A percentile compares a stretch with the other conserved stretches of the same genome.
phyloP scores from a whole-genome alignment of 1,140 invertebrate genomes.

The Drosophila subobscura region DNA sequence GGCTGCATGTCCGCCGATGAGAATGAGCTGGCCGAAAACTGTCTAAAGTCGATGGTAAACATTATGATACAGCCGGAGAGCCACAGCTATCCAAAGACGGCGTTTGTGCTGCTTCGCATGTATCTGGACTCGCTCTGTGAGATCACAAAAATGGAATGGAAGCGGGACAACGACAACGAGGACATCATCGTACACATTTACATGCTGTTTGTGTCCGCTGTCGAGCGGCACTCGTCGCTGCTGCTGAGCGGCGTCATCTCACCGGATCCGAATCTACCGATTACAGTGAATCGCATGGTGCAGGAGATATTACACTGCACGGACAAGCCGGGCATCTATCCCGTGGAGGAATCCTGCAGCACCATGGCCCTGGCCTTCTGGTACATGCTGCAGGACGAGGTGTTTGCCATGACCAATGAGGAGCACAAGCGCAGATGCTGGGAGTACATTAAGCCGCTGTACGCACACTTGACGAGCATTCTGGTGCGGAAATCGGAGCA shows the following conservation, averaged over 20 bases:
- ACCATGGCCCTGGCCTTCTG: conserved; percentile 94
- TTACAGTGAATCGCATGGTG: conserved; percentile 84
- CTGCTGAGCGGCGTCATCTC: conserved; percentile 85
- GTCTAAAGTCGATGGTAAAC: conserved; percentile 86
- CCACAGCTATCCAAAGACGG: conserved; percentile 84
- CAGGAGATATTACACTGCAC: conserved; percentile 88
- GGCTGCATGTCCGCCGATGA: conserved; percentile 85
- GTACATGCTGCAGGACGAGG: conserved; percentile 91
- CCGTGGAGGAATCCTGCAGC: conserved; percentile 92
- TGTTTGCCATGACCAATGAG: conserved; percentile 69
- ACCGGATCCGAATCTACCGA: conserved; percentile 79
- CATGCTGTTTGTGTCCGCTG: conserved; percentile 86
- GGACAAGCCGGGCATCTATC: conserved; percentile 91
- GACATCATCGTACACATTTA: conserved; percentile 86
- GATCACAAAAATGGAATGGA: conserved; percentile 82
- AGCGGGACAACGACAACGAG: conserved; percentile 80
- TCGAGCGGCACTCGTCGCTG: conserved; percentile 87
- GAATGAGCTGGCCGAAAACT: conserved; percentile 86
- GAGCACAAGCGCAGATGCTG: conserved; percentile 73
- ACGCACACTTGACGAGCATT: conserved; percentile 78
- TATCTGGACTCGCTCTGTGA: conserved; percentile 72
- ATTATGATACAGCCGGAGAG: conserved; percentile 86
- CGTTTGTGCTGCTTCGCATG: conserved; percentile 85
- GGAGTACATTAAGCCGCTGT: conserved; percentile 79
- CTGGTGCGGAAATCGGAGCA: conserved; percentile 79